Percentiles rank a stretch among this genome's conserved stretches.
phyloP scores from a whole-genome alignment of 2,113 vertebrate species.

The Melanostigma gelatinosum region DNA sequence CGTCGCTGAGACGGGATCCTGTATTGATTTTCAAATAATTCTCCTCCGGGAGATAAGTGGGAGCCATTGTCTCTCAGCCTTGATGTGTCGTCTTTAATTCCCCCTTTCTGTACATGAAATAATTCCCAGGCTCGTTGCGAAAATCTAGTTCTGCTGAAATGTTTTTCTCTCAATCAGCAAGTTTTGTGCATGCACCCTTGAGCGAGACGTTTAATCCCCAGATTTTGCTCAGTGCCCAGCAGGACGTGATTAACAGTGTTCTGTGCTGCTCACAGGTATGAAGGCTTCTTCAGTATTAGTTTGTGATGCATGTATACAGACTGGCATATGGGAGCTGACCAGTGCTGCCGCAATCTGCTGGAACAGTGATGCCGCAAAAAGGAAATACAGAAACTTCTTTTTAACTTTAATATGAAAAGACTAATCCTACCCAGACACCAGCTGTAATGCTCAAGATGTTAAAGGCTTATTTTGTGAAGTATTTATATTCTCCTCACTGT shows the following conservation, averaged over 20 bases:
- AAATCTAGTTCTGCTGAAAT: slow-evolving; percentile 17
- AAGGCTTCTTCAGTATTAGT: neutral
- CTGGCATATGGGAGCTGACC: slow-evolving; percentile 14
- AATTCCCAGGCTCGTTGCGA: slow-evolving; percentile 33
- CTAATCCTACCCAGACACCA: neutral
- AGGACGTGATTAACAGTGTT: slow-evolving; percentile 43
- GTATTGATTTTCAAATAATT: slow-evolving; percentile 67
- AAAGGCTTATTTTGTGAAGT: neutral
- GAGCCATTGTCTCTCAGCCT: slow-evolving; percentile 50
- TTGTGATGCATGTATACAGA: neutral
- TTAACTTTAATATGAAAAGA: neutral
- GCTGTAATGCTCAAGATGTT: neutral
- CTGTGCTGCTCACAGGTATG: slow-evolving; percentile 19
- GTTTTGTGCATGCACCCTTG: slow-evolving; percentile 37
- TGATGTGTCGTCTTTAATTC: slow-evolving; percentile 59
- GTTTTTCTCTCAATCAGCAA: slow-evolving; percentile 43
- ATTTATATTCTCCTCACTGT: neutral
- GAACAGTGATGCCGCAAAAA: neutral
- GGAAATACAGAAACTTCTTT: neutral
- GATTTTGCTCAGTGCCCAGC: slow-evolving; percentile 41
- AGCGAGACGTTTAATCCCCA: slow-evolving; percentile 57
- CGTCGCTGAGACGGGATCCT: slow-evolving; percentile 1
- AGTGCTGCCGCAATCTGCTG: neutral
- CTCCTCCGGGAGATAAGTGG: slow-evolving; percentile 34
- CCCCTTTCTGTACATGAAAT: slow-evolving; percentile 33